phyloP scores from a whole-genome alignment of 2,113 vertebrate species.

The Sorex fumeus region DNA sequence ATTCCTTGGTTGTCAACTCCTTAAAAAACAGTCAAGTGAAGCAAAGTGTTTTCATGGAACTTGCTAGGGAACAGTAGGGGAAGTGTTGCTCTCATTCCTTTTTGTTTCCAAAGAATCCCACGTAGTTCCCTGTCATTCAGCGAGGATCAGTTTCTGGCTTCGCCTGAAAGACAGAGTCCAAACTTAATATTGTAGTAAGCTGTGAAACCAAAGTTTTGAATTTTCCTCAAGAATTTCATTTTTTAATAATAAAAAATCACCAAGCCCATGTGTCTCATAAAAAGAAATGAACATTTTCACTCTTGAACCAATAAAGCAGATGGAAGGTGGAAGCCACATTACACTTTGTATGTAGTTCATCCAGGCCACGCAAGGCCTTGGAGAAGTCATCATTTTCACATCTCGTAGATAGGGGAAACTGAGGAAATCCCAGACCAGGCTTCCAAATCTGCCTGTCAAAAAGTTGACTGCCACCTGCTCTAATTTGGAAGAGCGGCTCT shows the following conservation, averaged over 20 bases:
- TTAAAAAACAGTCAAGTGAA: background rate
- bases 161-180: conserved; percentile 46
- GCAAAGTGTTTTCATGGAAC: background rate
- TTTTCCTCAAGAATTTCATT: conserved; percentile 79
- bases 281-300: conserved; percentile 74
- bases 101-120: conserved; percentile 41
- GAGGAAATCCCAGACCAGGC: conserved; percentile 48
- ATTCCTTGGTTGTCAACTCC: background rate
- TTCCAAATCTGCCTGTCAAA: background rate
- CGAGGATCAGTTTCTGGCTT: background rate
- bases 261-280: conserved; percentile 71
- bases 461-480: background rate
- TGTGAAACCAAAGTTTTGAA: conserved; percentile 74
- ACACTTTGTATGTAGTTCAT: conserved; percentile 27
- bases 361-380: background rate
- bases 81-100: background rate
- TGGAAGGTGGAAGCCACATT: conserved; percentile 50
- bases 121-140: background rate
- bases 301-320: conserved; percentile 66
- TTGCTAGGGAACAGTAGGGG: background rate
- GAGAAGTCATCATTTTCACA: background rate
- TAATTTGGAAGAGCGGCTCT: background rate
- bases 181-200: conserved; percentile 64
- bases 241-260: conserved; percentile 60
- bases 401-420: conserved; percentile 61